Percentiles rank a stretch among this genome's conserved stretches.
Evolutionary conservation across 2,113 vertebrate species (phyloP).

Genomic region (Pluvianellus socialis): DNA sequence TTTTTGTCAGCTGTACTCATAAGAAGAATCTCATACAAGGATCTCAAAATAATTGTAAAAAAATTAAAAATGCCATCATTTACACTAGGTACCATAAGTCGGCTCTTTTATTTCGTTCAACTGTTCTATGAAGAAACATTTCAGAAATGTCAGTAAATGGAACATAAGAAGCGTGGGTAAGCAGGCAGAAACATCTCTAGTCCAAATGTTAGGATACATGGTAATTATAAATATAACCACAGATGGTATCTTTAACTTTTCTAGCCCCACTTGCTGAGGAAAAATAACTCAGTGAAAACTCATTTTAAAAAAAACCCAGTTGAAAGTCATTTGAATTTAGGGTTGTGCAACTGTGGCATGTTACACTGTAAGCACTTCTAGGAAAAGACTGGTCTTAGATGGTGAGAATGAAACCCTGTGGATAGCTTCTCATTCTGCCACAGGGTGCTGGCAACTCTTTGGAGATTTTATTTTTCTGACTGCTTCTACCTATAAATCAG

Average conservation of each 20-base stretch:
- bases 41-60: background rate
- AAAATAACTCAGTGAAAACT: constrained; percentile 29
- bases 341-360: background rate
- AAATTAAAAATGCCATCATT: background rate
- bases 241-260: constrained; percentile 56
- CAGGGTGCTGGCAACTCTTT: background rate
- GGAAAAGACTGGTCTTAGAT: background rate
- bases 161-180: constrained; percentile 60
- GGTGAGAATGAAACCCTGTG: background rate
- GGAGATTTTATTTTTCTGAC: background rate
- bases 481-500: background rate
- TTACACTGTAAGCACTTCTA: background rate
- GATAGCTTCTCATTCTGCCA: background rate
- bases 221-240: constrained; percentile 54
- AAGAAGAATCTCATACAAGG: background rate
- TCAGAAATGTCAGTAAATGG: constrained; percentile 58
- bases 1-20: background rate
- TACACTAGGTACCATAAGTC: background rate
- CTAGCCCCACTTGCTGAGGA: constrained; percentile 11
- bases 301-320: background rate
- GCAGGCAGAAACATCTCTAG: constrained; percentile 39
- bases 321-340: background rate
- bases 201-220: constrained; percentile 46
- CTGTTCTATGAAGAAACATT: constrained; percentile 4
- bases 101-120: background rate